Percentiles rank a stretch among this genome's conserved stretches.
phyloP scores from a whole-genome alignment of 2,113 vertebrate species.

The Aphelocoma coerulescens region DNA sequence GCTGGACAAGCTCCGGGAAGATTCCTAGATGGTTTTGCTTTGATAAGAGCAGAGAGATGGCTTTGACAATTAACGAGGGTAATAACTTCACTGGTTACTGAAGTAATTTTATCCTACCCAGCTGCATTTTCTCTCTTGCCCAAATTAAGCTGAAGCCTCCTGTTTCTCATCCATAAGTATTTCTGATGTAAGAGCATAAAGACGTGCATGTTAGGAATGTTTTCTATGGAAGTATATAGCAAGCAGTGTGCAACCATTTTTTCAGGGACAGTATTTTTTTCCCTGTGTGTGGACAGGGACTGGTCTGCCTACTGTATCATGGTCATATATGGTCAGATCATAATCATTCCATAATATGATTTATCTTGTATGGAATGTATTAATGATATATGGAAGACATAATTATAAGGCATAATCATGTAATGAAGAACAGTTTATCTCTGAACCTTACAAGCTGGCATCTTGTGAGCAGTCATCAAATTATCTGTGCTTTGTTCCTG shows the following conservation, averaged over 20 bases:
- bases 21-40: not conserved
- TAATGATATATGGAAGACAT: not conserved
- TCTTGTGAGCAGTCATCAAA: not conserved
- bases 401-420: not conserved
- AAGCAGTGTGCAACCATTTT: not conserved
- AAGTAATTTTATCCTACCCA: not conserved
- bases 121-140: not conserved
- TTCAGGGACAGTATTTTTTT: not conserved
- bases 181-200: not conserved
- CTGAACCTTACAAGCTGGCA: not conserved
- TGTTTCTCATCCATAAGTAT: not conserved
- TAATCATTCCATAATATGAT: not conserved
- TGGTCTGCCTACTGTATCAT: not conserved
- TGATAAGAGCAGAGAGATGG: not conserved
- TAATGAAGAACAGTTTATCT: not conserved
- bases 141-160: not conserved
- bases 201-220: rapidly evolving
- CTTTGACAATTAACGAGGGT: not conserved
- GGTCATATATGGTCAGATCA: not conserved
- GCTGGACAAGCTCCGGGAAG: not conserved
- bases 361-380: not conserved
- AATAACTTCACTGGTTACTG: not conserved
- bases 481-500: not conserved
- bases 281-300: not conserved
- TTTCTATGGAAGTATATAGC: not conserved